Evolutionary conservation across 37 sponge, comb jelly and placozoan genomes (phyloP).

Genomic region (Beroe forskalii): DNA sequence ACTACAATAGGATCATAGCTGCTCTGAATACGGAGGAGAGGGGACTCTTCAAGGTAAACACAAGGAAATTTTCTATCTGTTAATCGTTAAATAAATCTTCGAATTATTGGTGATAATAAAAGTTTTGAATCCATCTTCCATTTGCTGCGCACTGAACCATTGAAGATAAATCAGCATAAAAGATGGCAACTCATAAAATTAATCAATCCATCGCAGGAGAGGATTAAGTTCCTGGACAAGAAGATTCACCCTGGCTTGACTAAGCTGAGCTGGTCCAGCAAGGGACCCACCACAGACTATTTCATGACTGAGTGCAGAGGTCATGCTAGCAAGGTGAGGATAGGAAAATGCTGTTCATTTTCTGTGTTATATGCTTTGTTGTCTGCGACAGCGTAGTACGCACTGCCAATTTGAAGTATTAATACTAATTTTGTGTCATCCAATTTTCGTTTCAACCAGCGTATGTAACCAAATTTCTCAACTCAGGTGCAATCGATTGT

Average conservation of each 20-base stretch:
- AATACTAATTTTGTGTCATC: no score
- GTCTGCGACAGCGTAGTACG: not conserved
- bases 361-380: not conserved
- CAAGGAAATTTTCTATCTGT: no score
- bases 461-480: not conserved
- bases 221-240: slow-evolving; percentile 78
- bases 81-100: not conserved
- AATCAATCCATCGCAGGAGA: slow-evolving; percentile 11
- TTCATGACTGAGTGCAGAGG: slow-evolving; percentile 86
- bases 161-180: no score
- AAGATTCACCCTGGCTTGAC: slow-evolving; percentile 90
- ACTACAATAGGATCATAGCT: slow-evolving; percentile 91
- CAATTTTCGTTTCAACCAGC: not conserved
- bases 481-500: slow-evolving; percentile 74
- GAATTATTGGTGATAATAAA: not conserved
- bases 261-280: slow-evolving; percentile 96
- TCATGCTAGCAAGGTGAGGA: slow-evolving; percentile 80
- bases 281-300: slow-evolving; percentile 76
- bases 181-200: no score
- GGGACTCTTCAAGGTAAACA: slow-evolving; percentile 84
- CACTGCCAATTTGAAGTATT: no score
- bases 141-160: no score
- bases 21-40: slow-evolving; percentile 80
- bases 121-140: not conserved
- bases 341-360: slow-evolving; percentile 4